A percentile compares a stretch with the other conserved stretches of the same genome.
Conservation (phyloP, 2,797 vertebrate genomes). For the Sebastes diploproa region DNA sequence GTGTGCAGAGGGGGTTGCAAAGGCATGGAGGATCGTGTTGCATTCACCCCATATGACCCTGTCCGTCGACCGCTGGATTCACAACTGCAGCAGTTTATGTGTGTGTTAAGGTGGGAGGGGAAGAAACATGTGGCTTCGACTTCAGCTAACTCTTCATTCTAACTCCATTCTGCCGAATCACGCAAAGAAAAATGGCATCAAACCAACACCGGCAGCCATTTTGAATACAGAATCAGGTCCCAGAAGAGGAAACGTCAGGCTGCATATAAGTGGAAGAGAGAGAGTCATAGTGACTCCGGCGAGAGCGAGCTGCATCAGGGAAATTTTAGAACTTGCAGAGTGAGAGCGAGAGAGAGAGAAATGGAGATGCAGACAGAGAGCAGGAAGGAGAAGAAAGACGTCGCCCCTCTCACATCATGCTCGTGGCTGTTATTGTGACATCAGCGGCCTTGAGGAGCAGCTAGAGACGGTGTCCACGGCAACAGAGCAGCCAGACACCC, state of each 20-base stretch:
- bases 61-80: conserved; percentile 30
- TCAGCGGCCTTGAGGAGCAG: conserved; percentile 67
- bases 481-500: conserved; percentile 63
- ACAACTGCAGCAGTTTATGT: conserved; percentile 9
- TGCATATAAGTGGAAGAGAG: not conserved
- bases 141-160: not conserved
- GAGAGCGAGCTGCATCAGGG: conserved; percentile 57
- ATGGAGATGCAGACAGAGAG: not conserved
- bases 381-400: conserved; percentile 15
- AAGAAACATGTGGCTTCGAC: conserved; percentile 14
- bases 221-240: conserved; percentile 48
- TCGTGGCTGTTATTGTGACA: conserved; percentile 65
- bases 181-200: conserved; percentile 8
- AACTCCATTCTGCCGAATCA: conserved; percentile 1
- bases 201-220: conserved; percentile 56
- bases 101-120: not conserved
- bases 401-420: conserved; percentile 43
- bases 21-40: conserved; percentile 63
- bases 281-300: conserved; percentile 17
- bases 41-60: conserved; percentile 68
- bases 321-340: conserved; percentile 69
- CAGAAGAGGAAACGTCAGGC: conserved; percentile 39
- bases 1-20: conserved; percentile 15
- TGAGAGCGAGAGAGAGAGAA: not conserved
- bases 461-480: conserved; percentile 75